phyloP scores from a whole-genome alignment of 2,888 invertebrate species.

The Clivina fossor region DNA sequence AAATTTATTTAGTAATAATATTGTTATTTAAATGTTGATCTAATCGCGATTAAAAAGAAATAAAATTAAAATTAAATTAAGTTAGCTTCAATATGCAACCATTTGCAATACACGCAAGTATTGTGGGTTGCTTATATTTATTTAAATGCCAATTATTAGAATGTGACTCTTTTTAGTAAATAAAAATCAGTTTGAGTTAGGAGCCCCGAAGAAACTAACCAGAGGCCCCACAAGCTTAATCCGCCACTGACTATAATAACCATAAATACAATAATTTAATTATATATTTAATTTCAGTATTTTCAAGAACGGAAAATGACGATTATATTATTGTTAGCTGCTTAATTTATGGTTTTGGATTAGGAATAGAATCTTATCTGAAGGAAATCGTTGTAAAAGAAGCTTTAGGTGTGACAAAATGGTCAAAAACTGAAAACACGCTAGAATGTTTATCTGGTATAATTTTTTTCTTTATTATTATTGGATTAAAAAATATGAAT shows the following conservation, averaged over 20 bases:
- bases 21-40: too few relatives aligned
- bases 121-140: too few relatives aligned
- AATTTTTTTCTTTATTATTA: constrained; percentile 35
- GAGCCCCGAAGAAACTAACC: too few relatives aligned
- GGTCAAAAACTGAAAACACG: constrained; percentile 38
- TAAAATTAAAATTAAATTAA: too few relatives aligned
- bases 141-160: too few relatives aligned
- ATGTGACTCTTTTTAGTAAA: too few relatives aligned
- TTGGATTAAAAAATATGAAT: constrained; percentile 15
- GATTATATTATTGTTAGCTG: constrained; percentile 39
- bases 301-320: constrained; percentile 35
- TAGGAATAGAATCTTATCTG: constrained; percentile 39
- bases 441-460: constrained; percentile 40
- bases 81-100: too few relatives aligned
- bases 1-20: too few relatives aligned
- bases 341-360: constrained; percentile 40
- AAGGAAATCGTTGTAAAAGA: constrained; percentile 39
- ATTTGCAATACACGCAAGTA: too few relatives aligned
- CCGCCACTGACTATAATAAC: background rate
- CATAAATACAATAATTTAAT: background rate
- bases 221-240: too few relatives aligned
- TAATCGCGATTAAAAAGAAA: too few relatives aligned
- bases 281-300: constrained; percentile 39
- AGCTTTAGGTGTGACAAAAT: constrained; percentile 39
- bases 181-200: too few relatives aligned